Evolutionary conservation across 2,797 vertebrate genomes (phyloP).

Genomic region (Hephaestus fuliginosus): DNA sequence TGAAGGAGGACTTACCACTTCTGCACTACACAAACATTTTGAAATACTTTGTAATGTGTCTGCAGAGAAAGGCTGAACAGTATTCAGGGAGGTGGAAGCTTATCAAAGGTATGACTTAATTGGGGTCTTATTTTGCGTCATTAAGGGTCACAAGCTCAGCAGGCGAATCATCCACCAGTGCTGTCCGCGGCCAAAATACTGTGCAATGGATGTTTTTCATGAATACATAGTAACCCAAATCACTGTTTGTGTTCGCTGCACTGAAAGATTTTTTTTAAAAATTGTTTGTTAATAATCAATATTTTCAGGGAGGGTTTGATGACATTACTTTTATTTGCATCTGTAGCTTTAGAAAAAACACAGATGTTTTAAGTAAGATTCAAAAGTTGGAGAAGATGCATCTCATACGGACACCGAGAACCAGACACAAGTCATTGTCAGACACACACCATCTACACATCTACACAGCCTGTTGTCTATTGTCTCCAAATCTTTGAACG

Average conservation of each 20-base stretch:
- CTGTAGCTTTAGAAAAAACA: not conserved
- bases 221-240: not conserved
- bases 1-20: not conserved
- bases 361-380: not conserved
- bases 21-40: not conserved
- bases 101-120: constrained; percentile 60
- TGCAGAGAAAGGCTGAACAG: not conserved
- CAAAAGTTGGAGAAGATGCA: not conserved
- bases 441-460: not conserved
- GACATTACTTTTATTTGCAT: not conserved
- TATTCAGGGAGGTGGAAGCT: constrained; percentile 28
- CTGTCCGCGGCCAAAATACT: not conserved
- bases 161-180: not conserved
- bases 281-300: not conserved
- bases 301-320: not conserved
- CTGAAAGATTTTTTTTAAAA: no score
- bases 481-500: not conserved
- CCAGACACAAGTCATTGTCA: not conserved
- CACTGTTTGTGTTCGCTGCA: not conserved
- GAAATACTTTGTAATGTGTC: constrained; percentile 2
- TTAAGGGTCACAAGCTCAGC: constrained; percentile 32
- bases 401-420: constrained; percentile 10
- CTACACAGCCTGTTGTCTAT: not conserved
- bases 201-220: not conserved
- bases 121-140: constrained; percentile 54